Conservation (phyloP, 2,113 vertebrate species). For the Hyperopisus bebe region DNA sequence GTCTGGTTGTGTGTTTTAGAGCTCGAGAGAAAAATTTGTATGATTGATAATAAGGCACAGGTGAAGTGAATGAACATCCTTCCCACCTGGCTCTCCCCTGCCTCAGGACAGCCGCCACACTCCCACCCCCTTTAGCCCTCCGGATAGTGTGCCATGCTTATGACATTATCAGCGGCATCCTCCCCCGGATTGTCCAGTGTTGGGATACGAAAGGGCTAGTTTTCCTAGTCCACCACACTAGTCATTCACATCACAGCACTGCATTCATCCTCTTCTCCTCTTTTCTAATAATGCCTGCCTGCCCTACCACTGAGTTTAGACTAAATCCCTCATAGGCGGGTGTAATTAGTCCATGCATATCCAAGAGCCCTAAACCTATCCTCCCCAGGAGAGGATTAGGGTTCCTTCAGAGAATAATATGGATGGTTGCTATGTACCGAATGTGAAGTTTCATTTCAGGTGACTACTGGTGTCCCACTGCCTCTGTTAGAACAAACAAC, state of each 20-base stretch:
- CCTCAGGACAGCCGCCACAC: neutral
- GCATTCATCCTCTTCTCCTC: neutral
- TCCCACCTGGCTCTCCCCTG: neutral
- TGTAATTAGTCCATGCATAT: constrained; percentile 2
- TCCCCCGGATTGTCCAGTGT: neutral
- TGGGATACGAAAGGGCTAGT: neutral
- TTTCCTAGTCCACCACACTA: neutral
- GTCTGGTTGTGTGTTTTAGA: neutral
- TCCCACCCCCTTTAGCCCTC: neutral
- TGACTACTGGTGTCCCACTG: neutral
- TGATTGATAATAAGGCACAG: neutral
- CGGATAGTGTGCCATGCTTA: neutral
- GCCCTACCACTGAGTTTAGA: neutral
- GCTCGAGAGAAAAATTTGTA: neutral
- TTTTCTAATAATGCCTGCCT: neutral
- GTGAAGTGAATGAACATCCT: neutral
- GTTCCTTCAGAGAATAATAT: neutral
- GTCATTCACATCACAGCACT: neutral
- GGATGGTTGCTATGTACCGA: neutral
- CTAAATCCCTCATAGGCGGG: neutral
- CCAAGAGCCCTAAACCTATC: neutral
- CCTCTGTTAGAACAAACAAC: neutral
- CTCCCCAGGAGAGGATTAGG: neutral
- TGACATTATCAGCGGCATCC: neutral
- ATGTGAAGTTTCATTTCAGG: neutral